Percentiles rank a stretch among this genome's conserved stretches.
phyloP scores from a whole-genome alignment of 92 coral and sea anemone genomes.

The Zoanthus gigantus region DNA sequence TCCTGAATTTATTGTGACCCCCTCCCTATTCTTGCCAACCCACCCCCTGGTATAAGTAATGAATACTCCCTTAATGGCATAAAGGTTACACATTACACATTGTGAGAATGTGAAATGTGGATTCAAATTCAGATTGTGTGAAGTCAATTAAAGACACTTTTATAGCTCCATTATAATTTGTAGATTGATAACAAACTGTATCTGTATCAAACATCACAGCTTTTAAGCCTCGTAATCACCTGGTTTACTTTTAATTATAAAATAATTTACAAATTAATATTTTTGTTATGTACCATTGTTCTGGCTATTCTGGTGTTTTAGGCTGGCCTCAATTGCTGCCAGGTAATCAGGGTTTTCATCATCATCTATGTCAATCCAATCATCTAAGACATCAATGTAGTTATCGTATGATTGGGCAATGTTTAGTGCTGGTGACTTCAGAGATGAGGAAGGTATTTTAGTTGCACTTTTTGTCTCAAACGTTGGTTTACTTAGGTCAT shows the following conservation, averaged over 20 bases:
- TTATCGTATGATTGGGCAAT: slow-evolving; percentile 26
- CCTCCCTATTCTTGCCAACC: neutral
- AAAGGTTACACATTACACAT: slow-evolving; percentile 20
- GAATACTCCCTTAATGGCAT: slow-evolving; percentile 16
- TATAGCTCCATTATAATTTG: slow-evolving; percentile 18
- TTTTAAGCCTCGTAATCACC: slow-evolving; percentile 21
- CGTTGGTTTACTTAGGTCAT: slow-evolving; percentile 28
- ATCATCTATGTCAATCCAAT: slow-evolving; percentile 36
- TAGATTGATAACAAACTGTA: slow-evolving; percentile 29
- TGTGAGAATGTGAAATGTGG: slow-evolving; percentile 16
- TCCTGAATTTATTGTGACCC: neutral
- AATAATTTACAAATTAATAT: slow-evolving; percentile 29
- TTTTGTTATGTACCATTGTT: slow-evolving; percentile 30
- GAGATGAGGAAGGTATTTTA: slow-evolving; percentile 34
- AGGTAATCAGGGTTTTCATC: slow-evolving; percentile 46
- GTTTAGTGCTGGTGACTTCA: slow-evolving; percentile 34
- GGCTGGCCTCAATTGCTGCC: slow-evolving; percentile 55
- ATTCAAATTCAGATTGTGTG: slow-evolving; percentile 22
- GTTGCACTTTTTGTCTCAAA: slow-evolving; percentile 40
- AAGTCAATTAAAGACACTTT: slow-evolving; percentile 18
- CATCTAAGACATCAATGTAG: slow-evolving; percentile 37
- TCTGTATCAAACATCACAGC: slow-evolving; percentile 15
- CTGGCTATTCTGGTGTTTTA: slow-evolving; percentile 45
- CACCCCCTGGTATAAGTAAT: neutral
- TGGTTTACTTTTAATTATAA: slow-evolving; percentile 18